These are phyloP conservation scores for Hydrotaea cyrtoneurina DNA, from an alignment of 2,888 invertebrate genomes.

Conservation along the genomic window DNA sequence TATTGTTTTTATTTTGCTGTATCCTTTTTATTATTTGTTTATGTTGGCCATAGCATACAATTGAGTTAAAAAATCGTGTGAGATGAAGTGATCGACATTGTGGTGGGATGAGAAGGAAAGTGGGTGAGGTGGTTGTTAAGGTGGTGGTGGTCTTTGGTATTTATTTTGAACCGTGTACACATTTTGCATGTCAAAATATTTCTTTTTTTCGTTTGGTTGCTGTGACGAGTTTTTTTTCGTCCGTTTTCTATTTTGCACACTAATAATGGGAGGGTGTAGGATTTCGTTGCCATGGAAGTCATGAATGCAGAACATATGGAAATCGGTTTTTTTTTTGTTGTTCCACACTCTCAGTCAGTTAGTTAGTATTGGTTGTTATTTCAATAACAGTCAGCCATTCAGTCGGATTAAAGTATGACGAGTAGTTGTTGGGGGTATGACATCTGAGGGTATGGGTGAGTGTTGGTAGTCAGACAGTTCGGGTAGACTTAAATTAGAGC, in stretches of 20 bases:
- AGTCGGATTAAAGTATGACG: slow-evolving; percentile 1
- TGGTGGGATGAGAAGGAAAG: background rate
- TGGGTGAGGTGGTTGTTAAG: background rate
- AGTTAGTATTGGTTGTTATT: background rate
- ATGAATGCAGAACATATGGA: slow-evolving; percentile 40
- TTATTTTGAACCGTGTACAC: slow-evolving; percentile 3
- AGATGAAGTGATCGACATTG: background rate
- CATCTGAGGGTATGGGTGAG: background rate
- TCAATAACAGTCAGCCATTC: slow-evolving; percentile 29
- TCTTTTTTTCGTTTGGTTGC: background rate
- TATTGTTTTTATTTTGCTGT: background rate
- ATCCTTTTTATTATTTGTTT: slow-evolving; percentile 20
- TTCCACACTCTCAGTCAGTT: background rate
- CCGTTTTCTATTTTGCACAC: background rate
- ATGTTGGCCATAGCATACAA: slow-evolving; percentile 17
- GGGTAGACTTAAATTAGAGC: too few relatives aligned
- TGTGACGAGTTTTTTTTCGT: background rate
- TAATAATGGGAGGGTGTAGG: background rate
- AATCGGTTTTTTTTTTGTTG: background rate
- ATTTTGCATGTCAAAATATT: slow-evolving; percentile 23
- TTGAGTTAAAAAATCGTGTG: slow-evolving; percentile 5
- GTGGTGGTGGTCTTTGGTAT: background rate
- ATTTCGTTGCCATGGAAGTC: background rate
- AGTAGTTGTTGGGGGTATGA: background rate
- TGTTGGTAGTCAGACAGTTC: too few relatives aligned